Conservation (phyloP, 30 jellyfish, hydroid and myxozoan species). For the Turritopsis rubra region DNA sequence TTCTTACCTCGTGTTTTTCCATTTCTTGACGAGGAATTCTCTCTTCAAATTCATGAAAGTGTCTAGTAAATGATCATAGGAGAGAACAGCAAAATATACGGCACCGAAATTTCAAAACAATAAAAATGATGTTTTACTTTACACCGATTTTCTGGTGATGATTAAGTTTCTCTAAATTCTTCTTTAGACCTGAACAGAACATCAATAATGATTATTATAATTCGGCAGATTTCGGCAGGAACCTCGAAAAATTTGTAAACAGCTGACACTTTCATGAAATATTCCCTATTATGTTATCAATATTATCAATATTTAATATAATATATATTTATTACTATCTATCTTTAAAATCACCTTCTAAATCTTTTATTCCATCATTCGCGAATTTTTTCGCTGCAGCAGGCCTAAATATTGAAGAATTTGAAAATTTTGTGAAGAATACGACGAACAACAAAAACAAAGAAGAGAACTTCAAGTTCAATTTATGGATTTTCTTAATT, state of each 20-base stretch:
- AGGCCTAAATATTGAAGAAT: conserved; percentile 31
- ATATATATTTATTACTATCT: no score
- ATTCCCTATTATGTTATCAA: no score
- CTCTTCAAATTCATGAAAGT: conserved; percentile 55
- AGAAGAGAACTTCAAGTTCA: background rate
- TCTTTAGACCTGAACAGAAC: conserved; percentile 45
- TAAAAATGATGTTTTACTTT: conserved; percentile 26
- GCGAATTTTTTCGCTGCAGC: conserved; percentile 60
- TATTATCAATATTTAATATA: no score
- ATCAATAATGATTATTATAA: no score
- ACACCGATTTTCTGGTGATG: conserved; percentile 72
- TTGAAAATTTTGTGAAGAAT: no score
- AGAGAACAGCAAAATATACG: background rate
- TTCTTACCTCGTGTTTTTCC: conserved; percentile 45
- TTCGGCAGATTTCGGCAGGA: no score
- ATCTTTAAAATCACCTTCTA: conserved; percentile 30
- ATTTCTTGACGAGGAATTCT: conserved; percentile 70
- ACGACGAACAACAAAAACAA: no score
- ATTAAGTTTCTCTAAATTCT: conserved; percentile 33
- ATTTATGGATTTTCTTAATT: background rate
- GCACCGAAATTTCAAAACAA: background rate
- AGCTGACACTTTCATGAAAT: no score
- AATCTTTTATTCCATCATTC: conserved; percentile 45
- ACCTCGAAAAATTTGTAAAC: no score
- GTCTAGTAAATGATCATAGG: conserved; percentile 15